phyloP scores from a whole-genome alignment of 2,888 invertebrate genomes.

The Syrphus vitripennis region DNA sequence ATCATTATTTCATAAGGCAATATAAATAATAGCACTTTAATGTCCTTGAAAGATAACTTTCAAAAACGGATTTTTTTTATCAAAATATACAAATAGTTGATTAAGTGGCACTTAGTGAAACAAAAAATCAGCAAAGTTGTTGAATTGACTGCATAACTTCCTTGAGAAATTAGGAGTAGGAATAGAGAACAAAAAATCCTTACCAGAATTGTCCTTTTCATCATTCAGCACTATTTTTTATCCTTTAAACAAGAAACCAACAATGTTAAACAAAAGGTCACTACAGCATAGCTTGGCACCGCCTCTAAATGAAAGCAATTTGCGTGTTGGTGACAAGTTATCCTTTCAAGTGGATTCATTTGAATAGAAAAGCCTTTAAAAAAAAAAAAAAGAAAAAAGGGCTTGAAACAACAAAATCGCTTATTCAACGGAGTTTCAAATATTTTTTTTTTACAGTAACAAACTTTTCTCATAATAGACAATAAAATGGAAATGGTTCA shows the following conservation, averaged over 20 bases:
- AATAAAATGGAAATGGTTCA: constrained; percentile 64
- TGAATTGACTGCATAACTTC: background rate
- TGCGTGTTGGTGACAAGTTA: constrained; percentile 42
- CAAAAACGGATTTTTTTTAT: too few relatives aligned
- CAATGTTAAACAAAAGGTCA: constrained; percentile 55
- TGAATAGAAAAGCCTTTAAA: constrained; percentile 13
- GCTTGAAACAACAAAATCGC: constrained; percentile 34
- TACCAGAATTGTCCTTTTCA: background rate
- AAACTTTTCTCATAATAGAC: constrained; percentile 66
- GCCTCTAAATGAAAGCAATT: constrained; percentile 56
- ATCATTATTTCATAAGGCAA: too few relatives aligned
- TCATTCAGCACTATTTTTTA: background rate
- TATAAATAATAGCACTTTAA: too few relatives aligned
- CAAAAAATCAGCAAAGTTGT: background rate
- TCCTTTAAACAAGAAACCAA: background rate
- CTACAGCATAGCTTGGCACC: too few relatives aligned
- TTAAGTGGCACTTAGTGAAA: too few relatives aligned
- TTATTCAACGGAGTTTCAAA: constrained; percentile 44
- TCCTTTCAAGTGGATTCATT: constrained; percentile 36
- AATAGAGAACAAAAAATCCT: background rate
- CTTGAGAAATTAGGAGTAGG: background rate
- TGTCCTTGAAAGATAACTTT: too few relatives aligned
- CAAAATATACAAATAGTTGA: too few relatives aligned
- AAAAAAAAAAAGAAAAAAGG: too few relatives aligned
- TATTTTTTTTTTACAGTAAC: background rate